A percentile compares a stretch with the other conserved stretches of the same genome.
Conservation (phyloP, 2,888 invertebrate species). For the Lapara coniferarum region DNA sequence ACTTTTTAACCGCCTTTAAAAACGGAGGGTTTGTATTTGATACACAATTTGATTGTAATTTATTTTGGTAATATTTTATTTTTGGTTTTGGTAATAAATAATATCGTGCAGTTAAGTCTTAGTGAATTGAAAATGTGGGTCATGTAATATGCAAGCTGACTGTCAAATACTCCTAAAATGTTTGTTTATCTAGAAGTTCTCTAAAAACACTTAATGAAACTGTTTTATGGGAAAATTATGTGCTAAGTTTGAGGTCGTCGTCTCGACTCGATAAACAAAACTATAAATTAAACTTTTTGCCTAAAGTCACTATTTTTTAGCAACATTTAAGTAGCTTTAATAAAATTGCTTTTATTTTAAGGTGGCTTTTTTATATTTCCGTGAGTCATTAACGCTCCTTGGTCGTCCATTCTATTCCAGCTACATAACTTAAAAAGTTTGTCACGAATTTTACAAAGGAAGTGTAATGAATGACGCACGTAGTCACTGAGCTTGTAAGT, state of each 20-base stretch:
- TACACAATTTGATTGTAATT: no score
- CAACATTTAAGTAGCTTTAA: not conserved
- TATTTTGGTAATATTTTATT: not conserved
- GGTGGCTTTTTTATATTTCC: not conserved
- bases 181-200: not conserved
- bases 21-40: no score
- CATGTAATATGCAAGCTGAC: no score
- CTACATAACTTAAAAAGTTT: slow-evolving; percentile 6
- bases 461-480: not conserved
- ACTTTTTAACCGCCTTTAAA: no score
- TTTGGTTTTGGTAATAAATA: not conserved
- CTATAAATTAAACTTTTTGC: no score
- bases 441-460: not conserved
- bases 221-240: not conserved
- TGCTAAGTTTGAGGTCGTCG: slow-evolving; percentile 10
- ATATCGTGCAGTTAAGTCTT: no score
- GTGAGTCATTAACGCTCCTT: slow-evolving; percentile 8
- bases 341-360: not conserved
- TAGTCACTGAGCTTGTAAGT: no score
- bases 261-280: not conserved
- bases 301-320: not conserved
- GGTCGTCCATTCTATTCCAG: not conserved
- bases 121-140: no score
- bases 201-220: not conserved
- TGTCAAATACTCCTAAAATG: not conserved